Evolutionary conservation across 2,113 vertebrate genomes (phyloP), one percentile per base, ranked within the genome.

Genomic region (Aix galericulata): DNA sequence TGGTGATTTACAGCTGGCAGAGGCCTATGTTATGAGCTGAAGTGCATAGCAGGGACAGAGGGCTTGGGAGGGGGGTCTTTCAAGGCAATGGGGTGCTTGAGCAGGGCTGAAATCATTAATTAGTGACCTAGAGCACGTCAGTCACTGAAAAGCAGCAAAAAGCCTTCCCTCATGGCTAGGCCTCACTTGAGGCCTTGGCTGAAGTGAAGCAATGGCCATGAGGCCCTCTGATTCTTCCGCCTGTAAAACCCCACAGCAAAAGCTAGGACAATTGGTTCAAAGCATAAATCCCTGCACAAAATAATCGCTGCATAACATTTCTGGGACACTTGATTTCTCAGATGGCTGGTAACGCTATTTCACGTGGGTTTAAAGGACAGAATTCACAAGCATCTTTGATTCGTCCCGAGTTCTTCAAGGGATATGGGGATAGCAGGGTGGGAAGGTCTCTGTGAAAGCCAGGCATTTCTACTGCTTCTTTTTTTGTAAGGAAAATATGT

Each of bases 1-100:
- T 59, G 73, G 50, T 60, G 50, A 74, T 59, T 8, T 38, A 11
- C 67, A 88, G 59, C 76, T 83, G 77, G 44, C 56, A 83, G 36
- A 21, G 18, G 55, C 14, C 29, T 42, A 27, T 2, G 1, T 27
- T n/a, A 4, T 0, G 3, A 31, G 27, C 23, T 36, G 1, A 36
- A 26, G 29, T 1, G 1, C 7, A 8, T 17, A 0, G 0, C 1
- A 2, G 52, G 40, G 46, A 44, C 7, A 46, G 73, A 18, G 76
- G 56, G 40, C 6, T 48, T 48, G 46, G 46, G 20, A 3, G 26
- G 53, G 34, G 42, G 20, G 8, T 14, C 50, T 71, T 40, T 31
- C 80, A 67, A 32, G 44, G 27, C 26, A 31, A 2, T 8, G 7
- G 22, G 18, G 8, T 25, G 11, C 40, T 40, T 31, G 34, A 48